phyloP scores from a whole-genome alignment of 2,888 invertebrate species.

The Panopea generosa region DNA sequence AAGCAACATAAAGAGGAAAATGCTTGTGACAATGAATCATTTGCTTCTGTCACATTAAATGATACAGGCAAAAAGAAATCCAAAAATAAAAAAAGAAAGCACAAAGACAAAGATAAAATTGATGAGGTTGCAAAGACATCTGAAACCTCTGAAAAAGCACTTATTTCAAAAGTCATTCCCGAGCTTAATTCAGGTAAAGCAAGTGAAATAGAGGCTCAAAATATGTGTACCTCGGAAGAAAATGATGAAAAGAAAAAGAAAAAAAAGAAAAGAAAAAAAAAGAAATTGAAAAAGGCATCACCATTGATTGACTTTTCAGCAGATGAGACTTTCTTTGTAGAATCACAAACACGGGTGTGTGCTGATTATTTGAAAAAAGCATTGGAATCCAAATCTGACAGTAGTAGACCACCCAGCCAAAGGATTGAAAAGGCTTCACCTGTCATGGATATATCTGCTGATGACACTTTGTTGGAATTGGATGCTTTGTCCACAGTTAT shows the following conservation, averaged over 20 bases:
- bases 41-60: too few species aligned
- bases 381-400: slow-evolving; percentile 21
- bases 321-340: slow-evolving; percentile 28
- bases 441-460: slow-evolving; percentile 52
- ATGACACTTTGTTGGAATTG: slow-evolving; percentile 53
- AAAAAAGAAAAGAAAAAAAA: slow-evolving; percentile 53
- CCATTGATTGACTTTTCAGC: slow-evolving; percentile 44
- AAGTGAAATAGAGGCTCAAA: too few species aligned
- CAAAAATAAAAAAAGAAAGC: too few species aligned
- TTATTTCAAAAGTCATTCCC: too few species aligned
- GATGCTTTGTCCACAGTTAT: slow-evolving; percentile 37
- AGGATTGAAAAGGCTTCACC: slow-evolving; percentile 52
- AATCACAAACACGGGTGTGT: slow-evolving; percentile 28
- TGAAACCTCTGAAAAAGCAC: too few species aligned
- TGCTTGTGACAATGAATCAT: too few species aligned
- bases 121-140: too few species aligned
- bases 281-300: slow-evolving; percentile 49
- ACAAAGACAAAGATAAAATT: too few species aligned
- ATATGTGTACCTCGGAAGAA: neutral
- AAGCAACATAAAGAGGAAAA: too few species aligned
- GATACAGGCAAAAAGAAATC: too few species aligned
- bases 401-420: neutral
- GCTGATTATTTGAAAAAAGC: slow-evolving; percentile 39
- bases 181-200: too few species aligned
- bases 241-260: slow-evolving; percentile 1